Conservation (phyloP, 1,140 invertebrate species). For the Micrasema minimum region DNA sequence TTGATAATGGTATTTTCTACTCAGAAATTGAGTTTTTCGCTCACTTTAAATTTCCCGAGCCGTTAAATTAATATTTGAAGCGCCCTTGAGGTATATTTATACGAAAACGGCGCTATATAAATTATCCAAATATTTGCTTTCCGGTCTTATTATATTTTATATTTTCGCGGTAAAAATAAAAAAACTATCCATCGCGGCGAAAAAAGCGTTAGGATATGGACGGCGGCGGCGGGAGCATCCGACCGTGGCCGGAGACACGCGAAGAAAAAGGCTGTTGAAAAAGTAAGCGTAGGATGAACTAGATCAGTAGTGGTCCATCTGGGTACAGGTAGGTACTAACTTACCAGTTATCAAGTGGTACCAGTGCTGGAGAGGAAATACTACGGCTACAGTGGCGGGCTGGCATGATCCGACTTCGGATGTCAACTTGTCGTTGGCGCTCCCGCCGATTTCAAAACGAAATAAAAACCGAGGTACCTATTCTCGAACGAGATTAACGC, state of each 20-base stretch:
- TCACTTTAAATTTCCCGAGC: too few relatives aligned
- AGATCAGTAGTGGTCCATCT: slow-evolving; percentile 18
- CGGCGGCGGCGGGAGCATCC: slow-evolving; percentile 1
- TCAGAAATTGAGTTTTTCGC: too few relatives aligned
- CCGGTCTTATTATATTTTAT: slow-evolving; percentile 22
- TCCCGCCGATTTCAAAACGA: slow-evolving; percentile 49
- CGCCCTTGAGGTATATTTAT: too few relatives aligned
- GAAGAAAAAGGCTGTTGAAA: slow-evolving; percentile 31
- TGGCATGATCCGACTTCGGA: slow-evolving; percentile 36
- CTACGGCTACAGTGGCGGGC: slow-evolving; percentile 2
- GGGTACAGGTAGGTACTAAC: background rate
- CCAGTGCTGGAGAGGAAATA: slow-evolving; percentile 8
- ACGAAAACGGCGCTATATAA: too few relatives aligned
- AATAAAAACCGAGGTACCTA: slow-evolving; percentile 45
- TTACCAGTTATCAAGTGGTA: slow-evolving; percentile 8
- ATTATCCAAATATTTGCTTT: slow-evolving; percentile 36
- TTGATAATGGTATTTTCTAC: too few relatives aligned
- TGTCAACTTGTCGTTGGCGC: slow-evolving; percentile 46
- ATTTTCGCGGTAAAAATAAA: slow-evolving; percentile 27
- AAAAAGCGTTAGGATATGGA: slow-evolving; percentile 1
- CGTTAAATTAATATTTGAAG: too few relatives aligned
- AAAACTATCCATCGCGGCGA: background rate
- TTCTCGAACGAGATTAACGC: slow-evolving; percentile 22
- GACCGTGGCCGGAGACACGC: slow-evolving; percentile 6
- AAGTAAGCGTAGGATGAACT: slow-evolving; percentile 30